phyloP scores from a whole-genome alignment of 2,797 vertebrate species.

The Helostoma temminkii region DNA sequence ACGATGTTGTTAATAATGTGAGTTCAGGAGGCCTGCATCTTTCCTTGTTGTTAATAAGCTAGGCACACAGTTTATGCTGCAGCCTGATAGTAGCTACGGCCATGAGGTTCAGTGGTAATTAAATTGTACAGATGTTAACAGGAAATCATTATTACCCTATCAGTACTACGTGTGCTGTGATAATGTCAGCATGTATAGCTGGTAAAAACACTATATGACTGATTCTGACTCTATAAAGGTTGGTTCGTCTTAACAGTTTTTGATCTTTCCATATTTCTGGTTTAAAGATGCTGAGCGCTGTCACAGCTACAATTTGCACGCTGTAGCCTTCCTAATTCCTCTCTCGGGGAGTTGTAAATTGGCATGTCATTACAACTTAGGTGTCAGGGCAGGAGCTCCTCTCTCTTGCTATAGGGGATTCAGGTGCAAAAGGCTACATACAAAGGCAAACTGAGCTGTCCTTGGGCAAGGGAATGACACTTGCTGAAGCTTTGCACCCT shows the following conservation, averaged over 20 bases:
- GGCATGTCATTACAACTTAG: conserved; percentile 53
- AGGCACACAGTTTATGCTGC: not conserved
- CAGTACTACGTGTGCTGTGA: not conserved
- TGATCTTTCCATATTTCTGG: conserved; percentile 6
- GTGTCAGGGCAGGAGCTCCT: conserved; percentile 44
- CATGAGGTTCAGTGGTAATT: not conserved
- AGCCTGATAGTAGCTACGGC: not conserved
- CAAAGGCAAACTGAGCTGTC: conserved; percentile 58
- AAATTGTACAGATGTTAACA: not conserved
- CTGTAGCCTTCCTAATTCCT: conserved; percentile 55
- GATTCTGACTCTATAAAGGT: not conserved
- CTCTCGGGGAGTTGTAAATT: conserved; percentile 59
- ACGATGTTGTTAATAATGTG: too few species aligned
- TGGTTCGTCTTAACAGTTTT: not conserved
- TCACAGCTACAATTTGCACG: conserved; percentile 31
- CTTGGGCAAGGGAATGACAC: conserved; percentile 57
- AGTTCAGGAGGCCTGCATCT: too few species aligned
- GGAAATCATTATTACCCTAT: not conserved
- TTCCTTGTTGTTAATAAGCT: not conserved
- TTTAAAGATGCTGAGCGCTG: conserved; percentile 29
- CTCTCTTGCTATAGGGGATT: conserved; percentile 43
- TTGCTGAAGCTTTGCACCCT: conserved; percentile 39
- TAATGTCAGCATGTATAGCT: not conserved
- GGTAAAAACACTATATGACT: not conserved
- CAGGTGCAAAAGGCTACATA: conserved; percentile 46